Evolutionary conservation across 2,888 invertebrate genomes (phyloP), one percentile per base, ranked within the genome.

Genomic region (Chromoteleia sp.): DNA sequence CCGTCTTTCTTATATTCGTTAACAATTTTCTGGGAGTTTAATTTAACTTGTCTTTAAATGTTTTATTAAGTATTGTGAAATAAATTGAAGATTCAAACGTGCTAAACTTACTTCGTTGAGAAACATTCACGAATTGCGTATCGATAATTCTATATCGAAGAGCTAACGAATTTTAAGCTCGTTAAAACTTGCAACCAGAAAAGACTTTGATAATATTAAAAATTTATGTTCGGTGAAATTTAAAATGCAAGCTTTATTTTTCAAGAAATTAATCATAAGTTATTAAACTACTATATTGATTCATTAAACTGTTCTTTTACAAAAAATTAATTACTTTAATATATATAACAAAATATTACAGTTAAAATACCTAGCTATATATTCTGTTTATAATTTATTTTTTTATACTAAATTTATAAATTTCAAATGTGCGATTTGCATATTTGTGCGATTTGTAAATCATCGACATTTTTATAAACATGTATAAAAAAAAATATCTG

Each of bases 161-260:
- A 77, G 77, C 63, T 77, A 77, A 77, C 76, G 61, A 68, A 77
- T 77, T 77, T 77, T 70, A 77, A 77, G 76, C 70, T 77, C 61
- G 70, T 77, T 77, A 77, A 70, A 77, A 68, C 61, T 77, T 70
- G 70, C 33, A 70, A 61, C 43, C 59, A 68, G 61, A 68, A 65
- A 65, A 75, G 65, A 48, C 48, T 75, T 58, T 65, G 48, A 65
- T 75, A 58, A 65, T 65, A 63, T 58, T 58, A 56, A 67, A 54
- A 50, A 67, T 59, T 58, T 58, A n/a, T 39, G 21, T 67, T 58
- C 36, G n/a, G n/a, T 14, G 33, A 48, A 36, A 75, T 75, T 59
- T 50, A 67, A 30, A 67, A 58, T 63, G 33, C 45, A 61, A 33
- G 30, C 2, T 63, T 1, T 54, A 29, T 43, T 74, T 63, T 63